Evolutionary conservation across 2,113 vertebrate species (phyloP).

Genomic region (Falco punctatus): DNA sequence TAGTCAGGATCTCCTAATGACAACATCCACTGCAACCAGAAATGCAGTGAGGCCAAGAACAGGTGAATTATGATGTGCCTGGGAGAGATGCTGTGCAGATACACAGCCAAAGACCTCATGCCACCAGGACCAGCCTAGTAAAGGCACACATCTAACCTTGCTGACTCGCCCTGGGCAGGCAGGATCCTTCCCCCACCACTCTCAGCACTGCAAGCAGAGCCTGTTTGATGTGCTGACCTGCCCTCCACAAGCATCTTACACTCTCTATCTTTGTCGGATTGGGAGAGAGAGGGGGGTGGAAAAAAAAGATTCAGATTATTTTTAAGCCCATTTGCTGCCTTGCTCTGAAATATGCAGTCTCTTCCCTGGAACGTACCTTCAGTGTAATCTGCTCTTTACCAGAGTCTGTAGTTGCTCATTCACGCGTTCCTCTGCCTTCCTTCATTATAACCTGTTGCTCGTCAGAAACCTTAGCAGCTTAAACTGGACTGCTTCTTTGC

Average conservation of each 20-base stretch:
- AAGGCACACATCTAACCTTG: background rate
- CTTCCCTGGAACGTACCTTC: constrained; percentile 32
- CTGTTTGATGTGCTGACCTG: constrained; percentile 41
- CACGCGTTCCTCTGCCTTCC: constrained; percentile 13
- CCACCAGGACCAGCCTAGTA: background rate
- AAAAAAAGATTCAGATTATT: constrained; percentile 45
- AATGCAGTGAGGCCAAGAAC: background rate
- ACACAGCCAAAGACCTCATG: background rate
- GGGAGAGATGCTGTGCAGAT: background rate
- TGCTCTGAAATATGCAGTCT: constrained; percentile 52
- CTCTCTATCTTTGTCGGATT: constrained; percentile 28
- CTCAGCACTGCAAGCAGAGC: background rate
- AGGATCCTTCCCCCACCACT: background rate
- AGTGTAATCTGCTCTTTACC: constrained; percentile 56
- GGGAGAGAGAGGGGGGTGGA: background rate
- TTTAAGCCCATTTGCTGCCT: constrained; percentile 59
- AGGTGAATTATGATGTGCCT: background rate
- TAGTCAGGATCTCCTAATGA: background rate
- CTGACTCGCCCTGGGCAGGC: fast-evolving
- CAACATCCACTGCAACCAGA: background rate
- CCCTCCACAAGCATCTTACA: constrained; percentile 40
- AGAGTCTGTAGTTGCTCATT: constrained; percentile 25
- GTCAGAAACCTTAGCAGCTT: constrained; percentile 53
- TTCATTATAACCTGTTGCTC: constrained; percentile 60
- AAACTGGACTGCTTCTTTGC: constrained; percentile 51